Evolutionary conservation across 2,113 vertebrate species (phyloP), one percentile per base, ranked within the genome.

Genomic region (Monopterus albus): DNA sequence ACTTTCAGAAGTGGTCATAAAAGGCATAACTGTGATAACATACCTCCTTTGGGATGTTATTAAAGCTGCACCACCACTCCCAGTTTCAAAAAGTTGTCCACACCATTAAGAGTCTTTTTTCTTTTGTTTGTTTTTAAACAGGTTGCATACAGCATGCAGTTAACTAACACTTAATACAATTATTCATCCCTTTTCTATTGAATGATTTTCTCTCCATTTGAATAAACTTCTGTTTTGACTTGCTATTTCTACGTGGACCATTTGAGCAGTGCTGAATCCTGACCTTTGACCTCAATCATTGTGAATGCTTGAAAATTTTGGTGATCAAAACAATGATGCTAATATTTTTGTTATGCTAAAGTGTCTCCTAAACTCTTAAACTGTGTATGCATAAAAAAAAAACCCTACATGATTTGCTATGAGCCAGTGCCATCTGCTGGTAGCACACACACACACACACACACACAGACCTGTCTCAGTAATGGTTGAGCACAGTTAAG

Each of bases 401-500:
- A n/a, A n/a, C n/a, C 21, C 20, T 29, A 46, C 9, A 21, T 40
- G 11, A 33, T 29, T 75, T 18, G 18, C 36, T 59, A 59, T 58
- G 56, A 51, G 29, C n/a, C 20, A 40, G 21, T 59, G 11, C 79
- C 79, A 57, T 47, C 82, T 82, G 46, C 69, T 84, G 82, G 61
- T 45, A 18, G 13, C 11, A 40, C 29, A n/a, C 23, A 52, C 25
- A 55, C n/a, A n/a, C n/a, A n/a, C 11, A 40, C 29, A n/a, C 23
- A 52, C 29, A n/a, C 23, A 52, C 25, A 55, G 21, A 21, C 20
- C 2, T 21, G 23, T 7, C 18, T 25, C 20, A 35, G 18, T 17
- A n/a, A 35, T 21, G 3, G 11, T 20, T 26, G 17, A 18, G 35
- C 23, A 11, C n/a, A 0, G 20, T 13, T 36, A 3, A 14, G 20